A percentile compares a stretch with the other conserved stretches of the same genome.
phyloP scores from a whole-genome alignment of 2,113 vertebrate genomes.

The Mesoclemmys tuberculata region DNA sequence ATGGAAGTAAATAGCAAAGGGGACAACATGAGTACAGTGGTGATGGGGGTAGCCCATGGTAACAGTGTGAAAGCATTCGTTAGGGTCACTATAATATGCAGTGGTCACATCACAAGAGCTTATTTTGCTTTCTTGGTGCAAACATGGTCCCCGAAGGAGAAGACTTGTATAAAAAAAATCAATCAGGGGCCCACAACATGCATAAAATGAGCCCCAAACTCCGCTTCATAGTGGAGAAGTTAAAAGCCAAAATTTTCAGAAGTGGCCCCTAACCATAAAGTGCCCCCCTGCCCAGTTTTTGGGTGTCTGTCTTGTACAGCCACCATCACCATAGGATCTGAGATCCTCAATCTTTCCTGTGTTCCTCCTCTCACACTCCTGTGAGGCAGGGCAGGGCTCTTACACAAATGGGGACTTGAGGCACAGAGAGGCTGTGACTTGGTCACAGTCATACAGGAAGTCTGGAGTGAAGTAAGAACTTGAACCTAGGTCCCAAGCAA shows the following conservation, averaged over 20 bases:
- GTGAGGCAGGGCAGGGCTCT: no score
- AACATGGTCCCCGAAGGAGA: not conserved
- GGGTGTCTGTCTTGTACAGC: not conserved
- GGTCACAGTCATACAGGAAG: not conserved
- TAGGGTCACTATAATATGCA: not conserved
- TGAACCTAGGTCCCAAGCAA: not conserved
- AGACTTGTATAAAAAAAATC: not conserved
- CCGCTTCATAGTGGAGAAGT: not conserved
- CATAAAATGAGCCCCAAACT: not conserved
- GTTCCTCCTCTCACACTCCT: no score
- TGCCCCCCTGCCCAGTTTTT: not conserved
- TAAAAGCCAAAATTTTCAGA: not conserved
- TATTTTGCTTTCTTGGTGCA: not conserved
- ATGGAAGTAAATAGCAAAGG: not conserved
- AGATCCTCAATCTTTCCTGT: not conserved
- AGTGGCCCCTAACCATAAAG: not conserved
- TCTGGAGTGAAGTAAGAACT: not conserved
- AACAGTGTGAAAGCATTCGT: not conserved
- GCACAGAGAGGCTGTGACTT: not conserved
- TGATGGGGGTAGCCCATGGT: not conserved
- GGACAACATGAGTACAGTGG: not conserved
- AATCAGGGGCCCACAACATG: not conserved
- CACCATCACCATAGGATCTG: not conserved
- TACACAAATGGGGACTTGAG: fast-evolving
- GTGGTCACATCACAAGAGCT: not conserved